Evolutionary conservation across 2,888 invertebrate species (phyloP), one percentile per base, ranked within the genome.

Genomic region (Epirrhoe tristata): DNA sequence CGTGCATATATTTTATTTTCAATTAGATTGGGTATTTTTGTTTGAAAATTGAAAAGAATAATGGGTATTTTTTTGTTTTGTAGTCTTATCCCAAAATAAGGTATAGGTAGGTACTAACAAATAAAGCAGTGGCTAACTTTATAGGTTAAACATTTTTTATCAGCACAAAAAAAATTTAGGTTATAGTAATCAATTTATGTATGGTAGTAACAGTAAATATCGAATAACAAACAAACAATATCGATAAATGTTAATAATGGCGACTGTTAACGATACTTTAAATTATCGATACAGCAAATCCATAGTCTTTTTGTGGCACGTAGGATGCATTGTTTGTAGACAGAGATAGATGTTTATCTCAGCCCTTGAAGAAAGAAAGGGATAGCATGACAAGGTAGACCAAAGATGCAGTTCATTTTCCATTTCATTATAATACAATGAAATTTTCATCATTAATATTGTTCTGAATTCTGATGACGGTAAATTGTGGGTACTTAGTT

Each of bases 291-390:
- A 74, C 63, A 72, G 73, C 75, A 79, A 79, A 86, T 77, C 72
- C 69, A 84, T 87, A 77, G 84, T 88, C 86, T 88, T 91, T 91
- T 91, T 89, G 82, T 84, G 83, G 83, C 86, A 86, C 86, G 86
- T 85, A 89, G 88, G 89, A 87, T 86, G 87, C 90, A 93, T 93
- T 93, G 93, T 93, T 93, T 91, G 88, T 84, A 80, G 87, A 92
- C 76, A 87, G 83, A 84, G 92, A 91, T 79, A 81, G 86, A 79
- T 76, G 77, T 75, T 78, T 72, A 74, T 69, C 55, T 65, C 62
- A 70, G 74, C 63, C 63, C 53, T 62, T 50, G 51, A 71, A 12
- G 83, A 68, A 75, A 58, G 77, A 89, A 74, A 81, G 85, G 80
- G 87, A 87, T 63, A 76, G 75, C 63, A 56, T 51, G 66, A 66